These are phyloP conservation scores for Eupsilia transversa DNA, from an alignment of 2,888 invertebrate genomes.

Conservation along the genomic window DNA sequence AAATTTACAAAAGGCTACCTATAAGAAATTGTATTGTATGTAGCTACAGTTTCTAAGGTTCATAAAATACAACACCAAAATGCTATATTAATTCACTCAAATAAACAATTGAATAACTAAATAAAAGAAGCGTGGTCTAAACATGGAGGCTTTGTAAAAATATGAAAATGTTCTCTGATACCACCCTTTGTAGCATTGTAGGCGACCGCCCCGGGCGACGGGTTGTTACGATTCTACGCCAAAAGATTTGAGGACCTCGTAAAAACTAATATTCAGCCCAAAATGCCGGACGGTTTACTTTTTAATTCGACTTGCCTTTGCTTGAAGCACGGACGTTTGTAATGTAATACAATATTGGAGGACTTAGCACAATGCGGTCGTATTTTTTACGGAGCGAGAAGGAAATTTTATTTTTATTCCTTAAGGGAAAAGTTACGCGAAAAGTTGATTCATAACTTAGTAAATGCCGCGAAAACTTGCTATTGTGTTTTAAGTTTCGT, in stretches of 20 bases:
- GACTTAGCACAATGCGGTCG: slow-evolving; percentile 50
- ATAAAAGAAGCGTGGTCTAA: slow-evolving; percentile 53
- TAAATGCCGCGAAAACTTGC: slow-evolving; percentile 26
- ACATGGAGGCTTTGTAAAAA: slow-evolving; percentile 41
- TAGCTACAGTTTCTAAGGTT: too few species aligned
- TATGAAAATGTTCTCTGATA: slow-evolving; percentile 41
- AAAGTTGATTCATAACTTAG: slow-evolving; percentile 34
- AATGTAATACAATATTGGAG: slow-evolving; percentile 53
- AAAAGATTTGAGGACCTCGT: slow-evolving; percentile 49
- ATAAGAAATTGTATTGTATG: background rate
- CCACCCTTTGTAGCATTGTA: slow-evolving; percentile 15
- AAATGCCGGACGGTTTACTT: slow-evolving; percentile 47
- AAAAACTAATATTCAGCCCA: slow-evolving; percentile 59
- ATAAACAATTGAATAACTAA: slow-evolving; percentile 48
- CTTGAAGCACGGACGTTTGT: slow-evolving; percentile 51
- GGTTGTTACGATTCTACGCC: slow-evolving; percentile 22
- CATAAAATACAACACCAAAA: slow-evolving; percentile 32
- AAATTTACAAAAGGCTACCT: background rate
- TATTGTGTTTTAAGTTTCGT: slow-evolving; percentile 36
- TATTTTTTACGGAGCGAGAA: slow-evolving; percentile 36
- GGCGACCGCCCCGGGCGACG: slow-evolving; percentile 16
- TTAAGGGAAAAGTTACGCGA: slow-evolving; percentile 28
- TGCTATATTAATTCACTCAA: slow-evolving; percentile 30
- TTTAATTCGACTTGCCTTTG: slow-evolving; percentile 52
- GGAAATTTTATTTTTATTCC: slow-evolving; percentile 47